These are phyloP conservation scores for Agonopterix heracliana DNA, from an alignment of 2,888 invertebrate species.

Conservation along the genomic window DNA sequence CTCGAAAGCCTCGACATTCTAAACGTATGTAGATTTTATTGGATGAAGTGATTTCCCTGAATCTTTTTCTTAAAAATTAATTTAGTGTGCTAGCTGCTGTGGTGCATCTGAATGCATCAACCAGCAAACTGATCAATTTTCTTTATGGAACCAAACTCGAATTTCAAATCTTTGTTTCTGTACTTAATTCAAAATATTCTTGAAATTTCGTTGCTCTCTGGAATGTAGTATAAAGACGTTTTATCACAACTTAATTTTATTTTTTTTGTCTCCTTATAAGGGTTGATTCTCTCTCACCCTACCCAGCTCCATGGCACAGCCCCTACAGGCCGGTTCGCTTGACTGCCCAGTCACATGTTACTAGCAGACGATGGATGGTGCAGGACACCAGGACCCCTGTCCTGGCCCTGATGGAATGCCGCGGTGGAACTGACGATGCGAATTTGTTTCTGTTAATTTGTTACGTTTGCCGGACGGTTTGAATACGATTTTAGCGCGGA, in stretches of 20 bases:
- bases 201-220: too few relatives aligned
- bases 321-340: conserved; percentile 57
- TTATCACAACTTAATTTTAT: too few relatives aligned
- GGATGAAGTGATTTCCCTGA: neutral
- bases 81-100: too few relatives aligned
- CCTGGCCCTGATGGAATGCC: conserved; percentile 31
- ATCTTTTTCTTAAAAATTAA: neutral
- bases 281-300: neutral
- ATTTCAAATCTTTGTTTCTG: too few relatives aligned
- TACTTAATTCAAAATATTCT: too few relatives aligned
- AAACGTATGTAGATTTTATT: neutral
- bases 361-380: conserved; percentile 10
- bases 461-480: neutral
- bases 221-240: too few relatives aligned
- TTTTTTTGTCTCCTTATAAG: too few relatives aligned
- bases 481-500: too few relatives aligned
- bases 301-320: conserved; percentile 18
- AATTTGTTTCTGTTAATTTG: conserved; percentile 7
- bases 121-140: too few relatives aligned
- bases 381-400: conserved; percentile 7
- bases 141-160: too few relatives aligned
- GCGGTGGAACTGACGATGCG: conserved; percentile 29
- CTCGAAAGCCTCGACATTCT: neutral
- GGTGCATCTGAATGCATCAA: too few relatives aligned
- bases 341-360: conserved; percentile 16